These are phyloP conservation scores for Callimorpha dominula DNA, from an alignment of 2,888 invertebrate species.

Conservation along the genomic window DNA sequence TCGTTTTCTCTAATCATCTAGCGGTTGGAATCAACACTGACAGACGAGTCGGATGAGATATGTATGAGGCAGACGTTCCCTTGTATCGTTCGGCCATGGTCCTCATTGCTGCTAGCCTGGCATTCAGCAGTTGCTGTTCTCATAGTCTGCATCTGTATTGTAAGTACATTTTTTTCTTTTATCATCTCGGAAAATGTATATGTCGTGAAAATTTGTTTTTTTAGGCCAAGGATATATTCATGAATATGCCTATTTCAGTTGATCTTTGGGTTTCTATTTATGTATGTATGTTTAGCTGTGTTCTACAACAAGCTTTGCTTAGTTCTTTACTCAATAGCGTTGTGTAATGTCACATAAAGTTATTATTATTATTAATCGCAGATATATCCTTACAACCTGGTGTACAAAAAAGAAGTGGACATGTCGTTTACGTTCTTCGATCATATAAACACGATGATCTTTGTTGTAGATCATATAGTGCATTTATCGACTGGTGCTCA, in stretches of 20 bases:
- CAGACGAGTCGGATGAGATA: constrained; percentile 74
- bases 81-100: constrained; percentile 75
- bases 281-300: neutral
- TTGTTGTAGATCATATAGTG: constrained; percentile 66
- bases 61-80: constrained; percentile 77
- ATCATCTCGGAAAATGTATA: constrained; percentile 3
- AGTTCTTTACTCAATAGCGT: too few species aligned
- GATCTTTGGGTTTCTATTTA: neutral
- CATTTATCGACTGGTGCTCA: constrained; percentile 75
- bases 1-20: constrained; percentile 28
- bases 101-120: constrained; percentile 72
- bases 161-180: constrained; percentile 53
- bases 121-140: constrained; percentile 63
- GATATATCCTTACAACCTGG: constrained; percentile 72
- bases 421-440: constrained; percentile 70
- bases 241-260: neutral
- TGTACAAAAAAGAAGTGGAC: constrained; percentile 59
- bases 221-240: neutral
- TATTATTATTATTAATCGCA: constrained; percentile 32
- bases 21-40: constrained; percentile 68
- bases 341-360: too few species aligned
- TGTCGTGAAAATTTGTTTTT: neutral
- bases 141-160: constrained; percentile 66
- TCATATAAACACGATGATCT: constrained; percentile 64
- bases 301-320: too few species aligned